Percentiles rank a stretch among this genome's conserved stretches.
Evolutionary conservation across 2,797 vertebrate genomes (phyloP).

Genomic region (Argyrosomus regius): DNA sequence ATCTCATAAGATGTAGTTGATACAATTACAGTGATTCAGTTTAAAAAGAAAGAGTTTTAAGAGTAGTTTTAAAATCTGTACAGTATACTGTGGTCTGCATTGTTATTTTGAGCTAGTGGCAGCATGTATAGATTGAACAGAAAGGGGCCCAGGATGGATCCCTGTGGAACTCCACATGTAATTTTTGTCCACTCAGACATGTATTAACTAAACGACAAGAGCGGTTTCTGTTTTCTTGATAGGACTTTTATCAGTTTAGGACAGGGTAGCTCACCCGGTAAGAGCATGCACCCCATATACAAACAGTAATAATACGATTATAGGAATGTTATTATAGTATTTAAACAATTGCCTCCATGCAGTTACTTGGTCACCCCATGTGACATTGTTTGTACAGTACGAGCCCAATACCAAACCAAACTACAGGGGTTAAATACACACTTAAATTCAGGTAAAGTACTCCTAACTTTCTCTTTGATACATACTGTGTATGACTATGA

Average conservation of each 20-base stretch:
- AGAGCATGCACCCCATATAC: too few species aligned
- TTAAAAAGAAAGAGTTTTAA: too few species aligned
- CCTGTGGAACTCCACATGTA: not conserved
- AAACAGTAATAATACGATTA: not conserved
- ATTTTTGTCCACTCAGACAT: not conserved
- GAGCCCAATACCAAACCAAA: not conserved
- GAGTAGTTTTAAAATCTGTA: too few species aligned
- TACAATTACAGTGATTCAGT: too few species aligned
- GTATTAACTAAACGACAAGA: not conserved
- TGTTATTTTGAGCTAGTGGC: not conserved
- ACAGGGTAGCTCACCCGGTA: too few species aligned
- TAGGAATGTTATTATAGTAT: too few species aligned
- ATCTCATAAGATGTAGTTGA: too few species aligned
- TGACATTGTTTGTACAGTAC: not conserved
- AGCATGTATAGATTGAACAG: not conserved
- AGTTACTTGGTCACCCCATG: not conserved
- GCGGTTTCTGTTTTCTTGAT: not conserved
- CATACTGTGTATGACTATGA: not conserved
- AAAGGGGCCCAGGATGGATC: not conserved
- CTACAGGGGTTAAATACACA: too few species aligned
- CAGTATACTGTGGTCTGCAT: too few species aligned
- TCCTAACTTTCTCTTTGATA: not conserved
- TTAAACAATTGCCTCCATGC: not conserved
- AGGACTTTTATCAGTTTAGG: too few species aligned
- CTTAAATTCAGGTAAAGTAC: not conserved